Conservation (phyloP, 1,140 invertebrate species). For the Drosophila kurseongensis region DNA sequence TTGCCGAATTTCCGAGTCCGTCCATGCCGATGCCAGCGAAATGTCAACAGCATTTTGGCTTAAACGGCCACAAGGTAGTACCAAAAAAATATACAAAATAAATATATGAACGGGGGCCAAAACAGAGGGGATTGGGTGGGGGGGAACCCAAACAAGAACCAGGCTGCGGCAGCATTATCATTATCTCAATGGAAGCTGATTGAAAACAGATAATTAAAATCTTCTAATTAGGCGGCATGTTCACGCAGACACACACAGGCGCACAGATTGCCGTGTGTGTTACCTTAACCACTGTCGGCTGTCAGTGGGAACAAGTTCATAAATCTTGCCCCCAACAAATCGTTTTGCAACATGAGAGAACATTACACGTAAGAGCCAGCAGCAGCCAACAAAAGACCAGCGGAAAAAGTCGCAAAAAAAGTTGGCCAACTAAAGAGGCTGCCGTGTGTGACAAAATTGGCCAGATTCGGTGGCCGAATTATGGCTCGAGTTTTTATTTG, state of each 20-base stretch:
- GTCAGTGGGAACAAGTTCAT: constrained; percentile 83
- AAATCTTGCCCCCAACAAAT: constrained; percentile 83
- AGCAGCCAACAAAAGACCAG: constrained; percentile 25
- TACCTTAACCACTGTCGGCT: constrained; percentile 81
- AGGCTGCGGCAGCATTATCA: constrained; percentile 64
- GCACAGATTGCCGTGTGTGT: constrained; percentile 54
- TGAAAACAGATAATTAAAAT: constrained; percentile 83
- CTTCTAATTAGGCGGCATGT: constrained; percentile 81
- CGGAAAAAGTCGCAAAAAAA: constrained; percentile 19
- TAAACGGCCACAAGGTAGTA: constrained; percentile 38
- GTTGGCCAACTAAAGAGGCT: constrained; percentile 41
- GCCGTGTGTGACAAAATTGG: constrained; percentile 40
- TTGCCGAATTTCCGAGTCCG: constrained; percentile 22
- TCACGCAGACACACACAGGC: constrained; percentile 58
- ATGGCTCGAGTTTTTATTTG: neutral
- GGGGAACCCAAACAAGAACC: constrained; percentile 38
- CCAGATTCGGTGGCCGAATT: constrained; percentile 14
- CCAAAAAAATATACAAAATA: constrained; percentile 1
- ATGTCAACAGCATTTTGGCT: constrained; percentile 74
- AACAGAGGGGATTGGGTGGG: neutral
- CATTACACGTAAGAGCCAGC: constrained; percentile 64
- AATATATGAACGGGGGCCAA: constrained; percentile 13
- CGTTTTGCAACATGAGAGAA: constrained; percentile 82
- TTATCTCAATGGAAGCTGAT: constrained; percentile 80
- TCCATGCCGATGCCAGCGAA: constrained; percentile 16